These are phyloP conservation scores for Atta texana DNA, from an alignment of 1,140 invertebrate species.

Conservation along the genomic window DNA sequence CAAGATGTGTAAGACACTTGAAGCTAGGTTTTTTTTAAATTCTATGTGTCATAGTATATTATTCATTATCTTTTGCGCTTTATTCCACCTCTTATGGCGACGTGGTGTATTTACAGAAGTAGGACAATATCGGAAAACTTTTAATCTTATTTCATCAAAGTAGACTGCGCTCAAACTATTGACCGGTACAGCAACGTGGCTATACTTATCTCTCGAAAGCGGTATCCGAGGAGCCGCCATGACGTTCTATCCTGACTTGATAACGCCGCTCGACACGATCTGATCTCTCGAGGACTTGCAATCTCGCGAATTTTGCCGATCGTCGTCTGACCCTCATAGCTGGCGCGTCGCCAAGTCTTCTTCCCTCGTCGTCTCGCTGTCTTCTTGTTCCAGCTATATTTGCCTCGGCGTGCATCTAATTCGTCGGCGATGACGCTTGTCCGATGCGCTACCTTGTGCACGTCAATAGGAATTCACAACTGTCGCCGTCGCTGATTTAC, in stretches of 20 bases:
- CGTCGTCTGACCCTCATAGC: slow-evolving; percentile 61
- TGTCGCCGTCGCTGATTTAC: slow-evolving; percentile 5
- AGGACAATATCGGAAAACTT: slow-evolving; percentile 58
- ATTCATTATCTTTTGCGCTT: not conserved
- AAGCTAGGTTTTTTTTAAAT: not conserved
- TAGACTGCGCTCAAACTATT: slow-evolving; percentile 57
- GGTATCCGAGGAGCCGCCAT: not conserved
- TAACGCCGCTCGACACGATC: slow-evolving; percentile 27
- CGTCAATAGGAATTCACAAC: slow-evolving; percentile 39
- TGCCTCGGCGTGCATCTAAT: slow-evolving; percentile 70
- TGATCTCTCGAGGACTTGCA: slow-evolving; percentile 52
- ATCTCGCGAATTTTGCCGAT: slow-evolving; percentile 62
- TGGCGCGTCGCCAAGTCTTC: slow-evolving; percentile 65
- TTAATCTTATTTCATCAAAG: slow-evolving; percentile 60
- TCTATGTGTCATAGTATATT: not conserved
- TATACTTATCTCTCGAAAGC: slow-evolving; percentile 43
- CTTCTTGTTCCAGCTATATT: slow-evolving; percentile 81
- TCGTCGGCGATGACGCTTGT: slow-evolving; percentile 72
- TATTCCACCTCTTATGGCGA: not conserved
- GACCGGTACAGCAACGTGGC: slow-evolving; percentile 9
- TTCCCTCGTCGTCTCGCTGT: slow-evolving; percentile 65
- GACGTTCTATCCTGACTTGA: not conserved
- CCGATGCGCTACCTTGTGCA: slow-evolving; percentile 43
- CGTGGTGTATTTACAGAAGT: slow-evolving; percentile 45
- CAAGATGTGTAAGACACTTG: no score